phyloP scores from a whole-genome alignment of 2,888 invertebrate genomes.

The Tipula lateralis region DNA sequence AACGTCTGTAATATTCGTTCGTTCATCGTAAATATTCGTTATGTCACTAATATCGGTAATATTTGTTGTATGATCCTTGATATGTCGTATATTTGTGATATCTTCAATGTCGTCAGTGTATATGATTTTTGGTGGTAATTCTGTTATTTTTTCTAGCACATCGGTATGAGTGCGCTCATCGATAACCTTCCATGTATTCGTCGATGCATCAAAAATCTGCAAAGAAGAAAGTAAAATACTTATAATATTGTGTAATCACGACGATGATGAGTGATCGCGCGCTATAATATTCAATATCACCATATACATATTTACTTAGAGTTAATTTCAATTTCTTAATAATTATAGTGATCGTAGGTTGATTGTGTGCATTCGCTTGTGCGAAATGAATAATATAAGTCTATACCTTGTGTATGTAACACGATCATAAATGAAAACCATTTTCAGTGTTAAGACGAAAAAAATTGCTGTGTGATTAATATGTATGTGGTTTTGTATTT shows the following conservation, averaged over 20 bases:
- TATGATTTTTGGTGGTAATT: slow-evolving; percentile 42
- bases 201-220: slow-evolving; percentile 49
- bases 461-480: not conserved
- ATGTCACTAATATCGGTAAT: slow-evolving; percentile 44
- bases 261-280: not conserved
- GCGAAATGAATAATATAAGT: not conserved
- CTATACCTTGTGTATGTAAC: not conserved
- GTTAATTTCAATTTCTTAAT: not conserved
- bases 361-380: not conserved
- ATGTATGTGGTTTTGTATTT: not conserved
- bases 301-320: not conserved
- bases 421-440: not conserved
- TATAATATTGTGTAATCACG: not conserved
- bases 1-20: slow-evolving; percentile 42
- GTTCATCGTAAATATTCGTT: slow-evolving; percentile 32
- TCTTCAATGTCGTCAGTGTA: slow-evolving; percentile 49
- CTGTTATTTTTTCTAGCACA: slow-evolving; percentile 49
- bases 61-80: slow-evolving; percentile 36
- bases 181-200: slow-evolving; percentile 49
- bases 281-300: not conserved
- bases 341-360: slow-evolving; percentile 15
- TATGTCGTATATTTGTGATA: slow-evolving; percentile 44
- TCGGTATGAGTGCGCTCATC: slow-evolving; percentile 49
- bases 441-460: slow-evolving; percentile 5
- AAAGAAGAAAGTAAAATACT: slow-evolving; percentile 32